Percentiles rank a stretch among this genome's conserved stretches.
These are phyloP conservation scores for Rhagoletis pomonella DNA, from an alignment of 1,140 invertebrate species.

Conservation along the genomic window DNA sequence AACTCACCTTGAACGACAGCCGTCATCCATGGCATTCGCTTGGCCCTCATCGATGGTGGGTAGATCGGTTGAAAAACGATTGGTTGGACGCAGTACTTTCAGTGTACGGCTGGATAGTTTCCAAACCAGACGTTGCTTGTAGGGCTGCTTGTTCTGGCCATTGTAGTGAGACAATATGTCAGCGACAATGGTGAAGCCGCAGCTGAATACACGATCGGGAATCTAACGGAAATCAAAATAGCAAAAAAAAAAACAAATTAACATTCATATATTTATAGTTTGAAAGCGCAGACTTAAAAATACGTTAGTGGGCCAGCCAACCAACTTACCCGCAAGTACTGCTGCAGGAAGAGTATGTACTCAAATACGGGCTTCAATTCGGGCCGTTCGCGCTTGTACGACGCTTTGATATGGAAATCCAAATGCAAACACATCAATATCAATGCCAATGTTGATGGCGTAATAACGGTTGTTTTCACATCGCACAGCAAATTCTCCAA, in stretches of 20 bases:
- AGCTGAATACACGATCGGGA: conserved; percentile 78
- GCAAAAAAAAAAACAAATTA: too few species aligned
- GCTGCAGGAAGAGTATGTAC: conserved; percentile 72
- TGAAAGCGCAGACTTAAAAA: too few species aligned
- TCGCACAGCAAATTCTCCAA: conserved; percentile 84
- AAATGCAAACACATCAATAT: conserved; percentile 81
- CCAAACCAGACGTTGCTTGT: conserved; percentile 85
- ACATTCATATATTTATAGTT: too few species aligned
- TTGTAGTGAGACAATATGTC: conserved; percentile 82
- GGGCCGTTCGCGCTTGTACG: conserved; percentile 71
- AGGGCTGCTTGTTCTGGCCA: conserved; percentile 80
- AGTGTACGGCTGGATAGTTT: conserved; percentile 80
- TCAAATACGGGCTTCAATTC: conserved; percentile 72
- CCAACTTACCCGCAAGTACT: conserved; percentile 68
- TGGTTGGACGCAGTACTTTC: conserved; percentile 82
- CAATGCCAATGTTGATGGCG: conserved; percentile 82
- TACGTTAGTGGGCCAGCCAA: not conserved
- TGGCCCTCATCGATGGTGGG: conserved; percentile 83
- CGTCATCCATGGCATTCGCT: conserved; percentile 70
- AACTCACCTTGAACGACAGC: conserved; percentile 71
- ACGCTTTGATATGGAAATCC: conserved; percentile 75
- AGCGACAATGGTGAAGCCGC: conserved; percentile 78
- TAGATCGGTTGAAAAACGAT: conserved; percentile 82
- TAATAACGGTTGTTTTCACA: conserved; percentile 80
- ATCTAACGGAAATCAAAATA: conserved; percentile 75